Conservation (phyloP, 2,113 vertebrate species). For the Hydrochoerus hydrochaeris region DNA sequence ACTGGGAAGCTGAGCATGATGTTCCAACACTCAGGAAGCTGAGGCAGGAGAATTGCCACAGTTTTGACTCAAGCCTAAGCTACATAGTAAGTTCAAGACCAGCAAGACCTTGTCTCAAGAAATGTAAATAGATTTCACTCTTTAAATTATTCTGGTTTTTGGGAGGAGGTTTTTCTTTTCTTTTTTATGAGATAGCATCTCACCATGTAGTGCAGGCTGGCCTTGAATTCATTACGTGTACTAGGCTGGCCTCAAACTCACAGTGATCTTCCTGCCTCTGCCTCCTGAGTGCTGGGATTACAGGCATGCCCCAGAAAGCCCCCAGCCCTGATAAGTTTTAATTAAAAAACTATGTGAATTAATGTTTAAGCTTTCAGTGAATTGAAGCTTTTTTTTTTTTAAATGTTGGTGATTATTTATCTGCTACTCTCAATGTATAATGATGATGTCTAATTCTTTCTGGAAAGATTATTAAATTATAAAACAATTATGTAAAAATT, state of each 20-base stretch:
- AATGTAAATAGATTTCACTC: background rate
- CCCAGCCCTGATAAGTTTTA: background rate
- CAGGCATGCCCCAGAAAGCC: no score
- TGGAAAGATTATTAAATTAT: background rate
- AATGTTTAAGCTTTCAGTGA: background rate
- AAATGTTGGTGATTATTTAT: background rate
- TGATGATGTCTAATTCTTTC: background rate
- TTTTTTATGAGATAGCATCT: no score
- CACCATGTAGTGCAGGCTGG: no score
- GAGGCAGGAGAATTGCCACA: no score
- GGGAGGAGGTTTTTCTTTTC: no score
- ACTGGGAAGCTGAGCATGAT: background rate
- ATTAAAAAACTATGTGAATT: background rate
- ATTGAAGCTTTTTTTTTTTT: background rate
- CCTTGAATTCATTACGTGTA: no score
- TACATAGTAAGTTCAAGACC: background rate
- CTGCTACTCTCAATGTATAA: background rate
- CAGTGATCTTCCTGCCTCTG: no score
- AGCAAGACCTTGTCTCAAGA: background rate
- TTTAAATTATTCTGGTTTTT: conserved; percentile 13
- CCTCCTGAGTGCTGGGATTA: no score
- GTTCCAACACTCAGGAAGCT: background rate
- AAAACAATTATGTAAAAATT: background rate
- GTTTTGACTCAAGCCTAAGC: no score
- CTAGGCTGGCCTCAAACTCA: no score